Evolutionary conservation across 1,140 invertebrate genomes (phyloP).

Genomic region (Anagrus nilaparvatae): DNA sequence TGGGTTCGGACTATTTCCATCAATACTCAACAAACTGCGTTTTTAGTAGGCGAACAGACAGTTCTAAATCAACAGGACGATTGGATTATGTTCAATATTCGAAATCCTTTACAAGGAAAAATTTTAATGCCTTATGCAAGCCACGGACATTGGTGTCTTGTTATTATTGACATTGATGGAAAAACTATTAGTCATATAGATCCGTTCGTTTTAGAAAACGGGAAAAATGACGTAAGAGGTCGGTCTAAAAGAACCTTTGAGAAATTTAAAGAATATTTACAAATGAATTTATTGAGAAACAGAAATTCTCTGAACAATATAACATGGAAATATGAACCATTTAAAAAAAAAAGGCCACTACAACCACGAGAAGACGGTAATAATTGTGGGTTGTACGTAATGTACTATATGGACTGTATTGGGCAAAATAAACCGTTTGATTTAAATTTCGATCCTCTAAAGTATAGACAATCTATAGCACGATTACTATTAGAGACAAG

Average conservation of each 20-base stretch:
- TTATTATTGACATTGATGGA: neutral
- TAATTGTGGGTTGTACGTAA: slow-evolving; percentile 7
- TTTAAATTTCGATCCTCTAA: neutral
- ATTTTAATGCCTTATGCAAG: neutral
- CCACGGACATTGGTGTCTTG: neutral
- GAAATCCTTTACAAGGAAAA: neutral
- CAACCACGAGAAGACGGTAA: neutral
- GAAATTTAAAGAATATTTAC: too few species aligned
- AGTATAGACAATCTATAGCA: slow-evolving; percentile 1
- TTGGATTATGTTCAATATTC: neutral
- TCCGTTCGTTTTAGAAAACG: neutral
- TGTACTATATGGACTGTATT: slow-evolving; percentile 4
- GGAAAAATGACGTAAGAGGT: neutral
- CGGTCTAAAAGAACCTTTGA: too few species aligned
- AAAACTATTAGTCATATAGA: neutral
- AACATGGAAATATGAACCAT: neutral
- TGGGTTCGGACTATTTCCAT: too few species aligned
- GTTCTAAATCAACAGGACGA: too few species aligned
- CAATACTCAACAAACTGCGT: too few species aligned
- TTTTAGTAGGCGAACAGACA: too few species aligned
- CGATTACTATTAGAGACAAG: neutral
- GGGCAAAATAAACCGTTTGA: neutral
- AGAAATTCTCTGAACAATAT: slow-evolving; percentile 8
- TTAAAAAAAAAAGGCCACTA: slow-evolving; percentile 1
- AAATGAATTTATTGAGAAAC: too few species aligned